phyloP scores from a whole-genome alignment of 2,888 invertebrate species.

The Trachelus stipa region DNA sequence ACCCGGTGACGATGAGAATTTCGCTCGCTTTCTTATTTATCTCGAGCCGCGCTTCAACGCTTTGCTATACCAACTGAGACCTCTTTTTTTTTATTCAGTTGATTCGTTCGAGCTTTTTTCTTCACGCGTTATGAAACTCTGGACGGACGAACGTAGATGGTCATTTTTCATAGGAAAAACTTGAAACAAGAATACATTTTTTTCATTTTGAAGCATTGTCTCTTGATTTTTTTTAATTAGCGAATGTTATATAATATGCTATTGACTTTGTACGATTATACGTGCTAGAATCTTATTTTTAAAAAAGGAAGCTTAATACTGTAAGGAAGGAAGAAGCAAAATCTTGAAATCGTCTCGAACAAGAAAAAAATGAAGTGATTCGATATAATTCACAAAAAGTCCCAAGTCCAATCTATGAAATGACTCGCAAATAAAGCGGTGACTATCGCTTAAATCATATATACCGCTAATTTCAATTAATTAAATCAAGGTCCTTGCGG shows the following conservation, averaged over 20 bases:
- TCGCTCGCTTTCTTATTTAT: neutral
- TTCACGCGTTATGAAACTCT: neutral
- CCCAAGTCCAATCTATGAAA: neutral
- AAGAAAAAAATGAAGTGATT: neutral
- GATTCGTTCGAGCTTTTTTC: neutral
- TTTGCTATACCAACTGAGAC: neutral
- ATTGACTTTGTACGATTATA: neutral
- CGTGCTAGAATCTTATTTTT: neutral
- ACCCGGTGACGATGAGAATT: neutral
- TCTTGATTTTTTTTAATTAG: neutral
- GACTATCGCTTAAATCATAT: conserved; percentile 1
- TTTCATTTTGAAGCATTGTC: too few relatives aligned
- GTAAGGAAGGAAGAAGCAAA: neutral
- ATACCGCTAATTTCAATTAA: conserved; percentile 6
- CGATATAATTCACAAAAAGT: neutral
- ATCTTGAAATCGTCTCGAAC: neutral
- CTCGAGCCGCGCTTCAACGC: neutral
- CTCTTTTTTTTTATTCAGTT: neutral
- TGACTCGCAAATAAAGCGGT: neutral
- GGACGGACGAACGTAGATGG: neutral
- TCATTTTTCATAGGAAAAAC: neutral
- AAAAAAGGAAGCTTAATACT: neutral
- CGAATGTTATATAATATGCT: neutral
- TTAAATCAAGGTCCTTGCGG: conserved; percentile 4
- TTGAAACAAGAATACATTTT: too few relatives aligned